These are phyloP conservation scores for Nemapogon koenigi DNA, from an alignment of 2,888 invertebrate genomes.

Conservation along the genomic window DNA sequence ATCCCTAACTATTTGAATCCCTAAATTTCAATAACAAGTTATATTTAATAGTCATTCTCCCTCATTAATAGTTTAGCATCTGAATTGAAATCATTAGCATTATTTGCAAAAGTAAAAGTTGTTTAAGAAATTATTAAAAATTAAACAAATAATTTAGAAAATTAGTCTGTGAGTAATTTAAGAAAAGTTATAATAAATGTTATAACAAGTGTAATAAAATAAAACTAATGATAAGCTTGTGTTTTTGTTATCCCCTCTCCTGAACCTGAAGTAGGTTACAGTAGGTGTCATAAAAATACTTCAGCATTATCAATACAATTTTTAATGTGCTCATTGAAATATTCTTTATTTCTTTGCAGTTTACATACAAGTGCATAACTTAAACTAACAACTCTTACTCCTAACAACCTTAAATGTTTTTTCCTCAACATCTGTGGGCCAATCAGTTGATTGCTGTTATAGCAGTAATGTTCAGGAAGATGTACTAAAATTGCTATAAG, in stretches of 20 bases:
- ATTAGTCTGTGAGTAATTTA: slow-evolving; percentile 55
- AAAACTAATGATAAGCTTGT: slow-evolving; percentile 20
- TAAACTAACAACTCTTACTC: slow-evolving; percentile 67
- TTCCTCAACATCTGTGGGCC: slow-evolving; percentile 70
- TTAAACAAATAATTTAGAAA: slow-evolving; percentile 59
- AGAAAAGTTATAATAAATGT: slow-evolving; percentile 42
- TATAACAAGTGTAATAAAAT: slow-evolving; percentile 57
- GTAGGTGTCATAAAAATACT: slow-evolving; percentile 5
- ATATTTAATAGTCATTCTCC: too few relatives aligned
- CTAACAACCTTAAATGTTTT: slow-evolving; percentile 67
- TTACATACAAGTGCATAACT: slow-evolving; percentile 58
- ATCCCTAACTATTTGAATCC: too few relatives aligned
- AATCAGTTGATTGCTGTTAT: slow-evolving; percentile 56
- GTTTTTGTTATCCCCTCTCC: slow-evolving; percentile 1
- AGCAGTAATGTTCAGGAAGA: slow-evolving; percentile 71
- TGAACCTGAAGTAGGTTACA: too few relatives aligned
- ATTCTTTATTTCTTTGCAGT: slow-evolving; percentile 49
- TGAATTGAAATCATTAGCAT: slow-evolving; percentile 45
- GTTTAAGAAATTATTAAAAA: slow-evolving; percentile 54
- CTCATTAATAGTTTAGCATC: slow-evolving; percentile 31
- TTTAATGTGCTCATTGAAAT: slow-evolving; percentile 57
- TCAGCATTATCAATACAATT: slow-evolving; percentile 40
- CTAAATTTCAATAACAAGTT: too few relatives aligned
- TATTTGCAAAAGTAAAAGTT: slow-evolving; percentile 48
- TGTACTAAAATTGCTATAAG: slow-evolving; percentile 67